A percentile compares a stretch with the other conserved stretches of the same genome.
These are phyloP conservation scores for Fabriciana adippe DNA, from an alignment of 2,888 invertebrate species.

Conservation along the genomic window DNA sequence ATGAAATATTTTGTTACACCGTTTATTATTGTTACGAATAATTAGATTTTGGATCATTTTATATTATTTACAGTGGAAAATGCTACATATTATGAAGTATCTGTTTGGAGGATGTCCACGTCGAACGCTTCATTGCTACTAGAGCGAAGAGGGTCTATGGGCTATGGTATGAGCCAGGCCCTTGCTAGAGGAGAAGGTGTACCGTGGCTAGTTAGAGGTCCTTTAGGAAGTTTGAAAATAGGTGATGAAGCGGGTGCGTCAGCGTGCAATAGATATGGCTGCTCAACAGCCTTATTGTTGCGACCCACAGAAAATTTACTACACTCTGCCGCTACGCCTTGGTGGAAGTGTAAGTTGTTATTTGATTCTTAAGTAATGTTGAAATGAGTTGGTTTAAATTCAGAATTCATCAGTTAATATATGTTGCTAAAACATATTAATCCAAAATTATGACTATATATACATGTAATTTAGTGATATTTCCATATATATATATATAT, in stretches of 20 bases:
- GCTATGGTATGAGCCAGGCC: slow-evolving; percentile 63
- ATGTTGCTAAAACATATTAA: too few species aligned
- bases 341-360: slow-evolving; percentile 67
- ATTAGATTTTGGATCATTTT: not conserved
- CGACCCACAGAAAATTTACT: slow-evolving; percentile 67
- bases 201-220: slow-evolving; percentile 61
- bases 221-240: slow-evolving; percentile 55
- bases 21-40: too few species aligned
- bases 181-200: slow-evolving; percentile 55
- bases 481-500: too few species aligned
- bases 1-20: too few species aligned
- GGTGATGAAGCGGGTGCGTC: slow-evolving; percentile 74
- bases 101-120: slow-evolving; percentile 72
- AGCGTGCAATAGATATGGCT: slow-evolving; percentile 74
- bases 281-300: slow-evolving; percentile 63
- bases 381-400: not conserved
- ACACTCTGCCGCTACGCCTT: slow-evolving; percentile 63
- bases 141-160: slow-evolving; percentile 67
- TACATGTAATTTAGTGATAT: too few species aligned
- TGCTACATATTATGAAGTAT: slow-evolving; percentile 75
- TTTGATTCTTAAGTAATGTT: not conserved
- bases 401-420: too few species aligned
- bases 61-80: slow-evolving; percentile 63
- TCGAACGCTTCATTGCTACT: slow-evolving; percentile 68
- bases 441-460: too few species aligned